Evolutionary conservation across 2,113 vertebrate species (phyloP).

Genomic region (Columba janthina): DNA sequence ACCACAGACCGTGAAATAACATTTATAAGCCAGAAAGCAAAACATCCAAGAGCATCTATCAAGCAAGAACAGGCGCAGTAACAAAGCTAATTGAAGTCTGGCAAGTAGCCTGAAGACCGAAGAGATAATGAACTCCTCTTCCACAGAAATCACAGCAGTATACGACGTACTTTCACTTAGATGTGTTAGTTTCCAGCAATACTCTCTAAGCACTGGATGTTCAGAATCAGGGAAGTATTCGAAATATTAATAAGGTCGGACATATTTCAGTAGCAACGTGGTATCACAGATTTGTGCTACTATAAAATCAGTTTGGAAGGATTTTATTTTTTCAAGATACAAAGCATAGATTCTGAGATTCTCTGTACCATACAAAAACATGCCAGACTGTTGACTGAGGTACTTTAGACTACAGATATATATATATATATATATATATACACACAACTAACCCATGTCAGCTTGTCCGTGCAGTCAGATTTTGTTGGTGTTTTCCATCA

Average conservation of each 20-base stretch:
- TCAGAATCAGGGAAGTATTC: neutral
- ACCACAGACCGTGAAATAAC: neutral
- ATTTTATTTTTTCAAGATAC: neutral
- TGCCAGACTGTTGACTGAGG: neutral
- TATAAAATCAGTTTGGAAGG: neutral
- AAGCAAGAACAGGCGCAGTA: neutral
- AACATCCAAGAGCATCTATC: neutral
- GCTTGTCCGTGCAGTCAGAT: neutral
- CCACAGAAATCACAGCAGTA: neutral
- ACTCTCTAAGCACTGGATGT: neutral
- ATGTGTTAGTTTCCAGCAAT: neutral
- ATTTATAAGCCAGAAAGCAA: neutral
- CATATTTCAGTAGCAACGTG: neutral
- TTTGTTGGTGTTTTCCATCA: neutral
- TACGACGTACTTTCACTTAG: neutral
- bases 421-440: neutral
- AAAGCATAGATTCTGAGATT: neutral
- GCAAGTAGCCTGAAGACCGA: neutral
- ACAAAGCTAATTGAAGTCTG: neutral
- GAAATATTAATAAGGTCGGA: neutral
- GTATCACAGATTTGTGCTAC: neutral
- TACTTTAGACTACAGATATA: fast-evolving
- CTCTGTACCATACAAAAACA: neutral
- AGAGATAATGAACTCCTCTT: neutral
- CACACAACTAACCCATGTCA: neutral